Evolutionary conservation across 2,888 invertebrate genomes (phyloP).

Genomic region (Osmoderma eremita): DNA sequence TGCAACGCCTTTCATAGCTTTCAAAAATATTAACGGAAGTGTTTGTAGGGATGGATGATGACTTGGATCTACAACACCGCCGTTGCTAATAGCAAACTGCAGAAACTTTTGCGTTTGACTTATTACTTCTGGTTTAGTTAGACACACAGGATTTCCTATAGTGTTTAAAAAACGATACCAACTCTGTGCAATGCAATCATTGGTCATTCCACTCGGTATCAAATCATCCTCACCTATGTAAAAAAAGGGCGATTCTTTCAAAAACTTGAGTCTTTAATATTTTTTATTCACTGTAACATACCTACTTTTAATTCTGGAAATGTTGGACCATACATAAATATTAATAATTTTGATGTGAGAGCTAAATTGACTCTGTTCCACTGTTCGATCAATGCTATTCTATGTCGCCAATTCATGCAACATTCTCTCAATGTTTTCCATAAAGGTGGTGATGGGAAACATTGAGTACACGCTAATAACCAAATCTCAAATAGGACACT

Average conservation of each 20-base stretch:
- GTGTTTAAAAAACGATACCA: slow-evolving; percentile 96
- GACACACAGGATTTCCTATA: slow-evolving; percentile 93
- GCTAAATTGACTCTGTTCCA: slow-evolving; percentile 95
- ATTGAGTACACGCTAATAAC: slow-evolving; percentile 78
- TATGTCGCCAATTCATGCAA: slow-evolving; percentile 93
- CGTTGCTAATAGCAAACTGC: slow-evolving; percentile 82
- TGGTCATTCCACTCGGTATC: slow-evolving; percentile 85
- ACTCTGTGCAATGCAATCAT: slow-evolving; percentile 91
- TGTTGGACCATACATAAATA: slow-evolving; percentile 88
- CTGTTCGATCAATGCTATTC: slow-evolving; percentile 90
- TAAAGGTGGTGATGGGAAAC: slow-evolving; percentile 93
- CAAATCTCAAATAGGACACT: slow-evolving; percentile 86
- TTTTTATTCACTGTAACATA: slow-evolving; percentile 56
- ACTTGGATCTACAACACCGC: slow-evolving; percentile 87
- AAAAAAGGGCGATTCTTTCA: background rate
- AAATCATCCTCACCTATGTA: slow-evolving; percentile 85
- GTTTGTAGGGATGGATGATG: slow-evolving; percentile 88
- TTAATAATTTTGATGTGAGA: slow-evolving; percentile 83
- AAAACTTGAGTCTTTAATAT: background rate
- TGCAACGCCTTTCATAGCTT: slow-evolving; percentile 92
- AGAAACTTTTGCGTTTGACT: slow-evolving; percentile 79
- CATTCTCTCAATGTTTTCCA: slow-evolving; percentile 96
- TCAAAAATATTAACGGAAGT: slow-evolving; percentile 89
- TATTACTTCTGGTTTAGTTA: slow-evolving; percentile 84
- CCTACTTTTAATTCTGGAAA: slow-evolving; percentile 85